Evolutionary conservation across 2,113 vertebrate species (phyloP).

Genomic region (Aleadryas rufinucha): DNA sequence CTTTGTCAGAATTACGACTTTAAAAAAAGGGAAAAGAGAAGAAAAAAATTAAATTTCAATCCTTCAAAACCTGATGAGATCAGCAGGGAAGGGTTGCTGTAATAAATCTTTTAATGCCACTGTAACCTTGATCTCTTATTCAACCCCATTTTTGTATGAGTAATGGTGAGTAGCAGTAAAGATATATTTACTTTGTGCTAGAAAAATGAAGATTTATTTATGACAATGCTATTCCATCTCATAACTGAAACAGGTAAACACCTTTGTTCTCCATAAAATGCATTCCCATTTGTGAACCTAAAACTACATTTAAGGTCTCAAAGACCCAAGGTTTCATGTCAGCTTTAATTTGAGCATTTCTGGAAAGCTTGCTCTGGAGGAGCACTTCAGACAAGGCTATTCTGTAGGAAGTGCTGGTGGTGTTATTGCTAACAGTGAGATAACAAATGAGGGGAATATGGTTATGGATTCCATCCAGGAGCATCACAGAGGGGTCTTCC

Average conservation of each 20-base stretch:
- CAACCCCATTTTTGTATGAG: neutral
- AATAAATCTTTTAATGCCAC: neutral
- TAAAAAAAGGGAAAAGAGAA: neutral
- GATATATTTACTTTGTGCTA: neutral
- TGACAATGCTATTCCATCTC: neutral
- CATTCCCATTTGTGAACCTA: neutral
- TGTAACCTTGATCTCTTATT: neutral
- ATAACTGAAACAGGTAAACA: neutral
- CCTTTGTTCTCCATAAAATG: neutral
- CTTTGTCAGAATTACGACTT: neutral
- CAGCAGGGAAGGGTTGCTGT: neutral
- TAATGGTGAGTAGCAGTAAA: neutral
- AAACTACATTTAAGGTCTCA: neutral
- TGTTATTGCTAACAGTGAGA: neutral
- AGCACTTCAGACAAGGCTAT: neutral
- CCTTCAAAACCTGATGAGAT: conserved; percentile 2
- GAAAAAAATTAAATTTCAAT: neutral
- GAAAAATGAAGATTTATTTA: neutral
- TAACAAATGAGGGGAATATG: neutral
- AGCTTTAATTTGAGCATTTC: neutral
- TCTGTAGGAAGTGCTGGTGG: neutral
- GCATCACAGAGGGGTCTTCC: neutral
- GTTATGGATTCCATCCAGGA: neutral
- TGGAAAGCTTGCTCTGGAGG: neutral
- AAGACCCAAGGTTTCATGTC: neutral